Percentiles rank a stretch among this genome's conserved stretches.
Conservation (phyloP, 2,797 vertebrate species). For the Poecilia wingei region DNA sequence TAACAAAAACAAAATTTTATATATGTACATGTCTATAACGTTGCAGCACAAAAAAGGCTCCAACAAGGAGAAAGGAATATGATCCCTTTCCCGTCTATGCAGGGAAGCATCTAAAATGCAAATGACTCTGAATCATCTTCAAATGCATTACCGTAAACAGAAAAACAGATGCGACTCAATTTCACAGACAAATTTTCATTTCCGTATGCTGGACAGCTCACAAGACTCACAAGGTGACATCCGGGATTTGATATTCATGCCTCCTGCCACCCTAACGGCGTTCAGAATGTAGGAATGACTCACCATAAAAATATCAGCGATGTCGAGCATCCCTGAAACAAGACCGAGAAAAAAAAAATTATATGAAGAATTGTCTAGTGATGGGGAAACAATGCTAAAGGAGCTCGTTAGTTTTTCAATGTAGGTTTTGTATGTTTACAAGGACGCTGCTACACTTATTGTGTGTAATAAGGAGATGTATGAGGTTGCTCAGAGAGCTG, state of each 20-base stretch:
- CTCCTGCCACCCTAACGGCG: constrained; percentile 54
- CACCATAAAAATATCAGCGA: constrained; percentile 53
- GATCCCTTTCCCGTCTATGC: constrained; percentile 26
- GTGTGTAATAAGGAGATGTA: constrained; percentile 49
- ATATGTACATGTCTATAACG: background rate
- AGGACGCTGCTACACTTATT: constrained; percentile 41
- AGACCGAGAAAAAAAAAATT: constrained; percentile 24
- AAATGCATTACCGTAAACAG: constrained; percentile 50
- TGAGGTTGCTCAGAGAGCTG: constrained; percentile 26
- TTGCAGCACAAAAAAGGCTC: constrained; percentile 19
- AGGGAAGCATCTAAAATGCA: constrained; percentile 49
- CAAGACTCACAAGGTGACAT: constrained; percentile 57
- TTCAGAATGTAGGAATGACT: constrained; percentile 53
- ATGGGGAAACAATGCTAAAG: background rate
- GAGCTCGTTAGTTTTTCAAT: constrained; percentile 50
- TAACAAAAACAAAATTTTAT: background rate
- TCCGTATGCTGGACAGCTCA: constrained; percentile 53
- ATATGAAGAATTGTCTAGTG: background rate
- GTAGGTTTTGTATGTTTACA: constrained; percentile 18
- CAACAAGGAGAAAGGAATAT: constrained; percentile 19
- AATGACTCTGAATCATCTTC: constrained; percentile 53
- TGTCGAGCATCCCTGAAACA: constrained; percentile 27
- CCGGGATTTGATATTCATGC: constrained; percentile 50
- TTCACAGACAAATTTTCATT: constrained; percentile 50
- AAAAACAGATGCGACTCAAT: constrained; percentile 56